phyloP scores from a whole-genome alignment of 2,113 vertebrate species.

The Etia nguti region DNA sequence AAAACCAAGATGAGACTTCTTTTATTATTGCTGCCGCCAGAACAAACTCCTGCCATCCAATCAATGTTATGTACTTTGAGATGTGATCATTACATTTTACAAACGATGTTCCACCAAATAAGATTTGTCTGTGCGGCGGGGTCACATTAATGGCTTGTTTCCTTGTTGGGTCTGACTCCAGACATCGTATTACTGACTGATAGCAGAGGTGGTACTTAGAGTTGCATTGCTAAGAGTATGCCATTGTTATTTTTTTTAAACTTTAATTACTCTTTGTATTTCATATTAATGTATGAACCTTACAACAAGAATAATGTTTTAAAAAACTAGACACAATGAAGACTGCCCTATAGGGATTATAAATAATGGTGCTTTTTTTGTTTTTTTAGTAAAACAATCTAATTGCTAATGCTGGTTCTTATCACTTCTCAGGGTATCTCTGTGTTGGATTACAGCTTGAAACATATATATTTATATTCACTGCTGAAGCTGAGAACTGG shows the following conservation, averaged over 20 bases:
- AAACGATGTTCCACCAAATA: constrained; percentile 50
- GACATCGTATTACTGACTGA: constrained; percentile 26
- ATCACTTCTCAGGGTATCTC: background rate
- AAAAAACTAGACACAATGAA: background rate
- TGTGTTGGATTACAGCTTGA: background rate
- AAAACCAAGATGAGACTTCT: constrained; percentile 69
- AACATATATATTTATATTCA: constrained; percentile 20
- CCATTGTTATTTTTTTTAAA: background rate
- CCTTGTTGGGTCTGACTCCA: constrained; percentile 43
- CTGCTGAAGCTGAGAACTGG: constrained; percentile 43
- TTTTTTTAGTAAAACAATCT: background rate
- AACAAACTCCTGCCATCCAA: constrained; percentile 57
- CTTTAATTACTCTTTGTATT: background rate
- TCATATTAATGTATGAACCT: background rate
- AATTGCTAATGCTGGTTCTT: background rate
- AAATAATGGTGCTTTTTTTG: background rate
- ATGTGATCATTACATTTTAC: constrained; percentile 65
- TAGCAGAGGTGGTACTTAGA: background rate
- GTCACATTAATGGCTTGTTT: constrained; percentile 46
- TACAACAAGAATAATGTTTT: background rate
- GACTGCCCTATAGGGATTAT: background rate
- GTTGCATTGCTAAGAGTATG: background rate
- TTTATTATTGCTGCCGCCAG: constrained; percentile 59
- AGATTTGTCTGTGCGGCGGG: constrained; percentile 28
- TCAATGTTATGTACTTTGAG: constrained; percentile 58